Evolutionary conservation across 2,888 invertebrate genomes (phyloP).

Genomic region (Cosmorhoe ocellata): DNA sequence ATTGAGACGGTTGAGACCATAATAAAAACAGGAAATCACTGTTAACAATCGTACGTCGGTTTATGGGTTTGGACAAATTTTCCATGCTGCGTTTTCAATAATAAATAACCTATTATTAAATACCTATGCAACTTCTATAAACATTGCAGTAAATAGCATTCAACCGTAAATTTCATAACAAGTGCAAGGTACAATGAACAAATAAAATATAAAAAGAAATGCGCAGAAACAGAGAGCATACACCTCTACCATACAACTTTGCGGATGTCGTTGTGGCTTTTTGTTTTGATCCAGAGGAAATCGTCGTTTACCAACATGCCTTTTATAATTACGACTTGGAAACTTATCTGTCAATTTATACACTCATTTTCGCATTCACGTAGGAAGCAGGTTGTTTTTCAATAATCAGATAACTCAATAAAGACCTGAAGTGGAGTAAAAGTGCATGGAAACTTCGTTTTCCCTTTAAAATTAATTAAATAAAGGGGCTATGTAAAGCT

Average conservation of each 20-base stretch:
- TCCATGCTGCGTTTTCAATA: no score
- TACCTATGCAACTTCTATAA: no score
- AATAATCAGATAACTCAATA: no score
- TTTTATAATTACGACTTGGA: constrained; percentile 25
- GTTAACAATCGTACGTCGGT: no score
- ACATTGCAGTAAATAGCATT: no score
- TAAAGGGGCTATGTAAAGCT: no score
- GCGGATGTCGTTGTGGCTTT: constrained; percentile 16
- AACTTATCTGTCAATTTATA: constrained; percentile 54
- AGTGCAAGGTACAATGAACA: constrained; percentile 7
- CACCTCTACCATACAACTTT: no score
- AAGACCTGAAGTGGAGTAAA: no score
- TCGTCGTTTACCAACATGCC: constrained; percentile 23
- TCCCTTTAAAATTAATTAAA: no score
- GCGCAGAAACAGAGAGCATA: constrained; percentile 5
- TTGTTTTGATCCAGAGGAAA: constrained; percentile 22
- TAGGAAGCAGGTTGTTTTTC: neutral
- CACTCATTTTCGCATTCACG: neutral
- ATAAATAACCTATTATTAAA: no score
- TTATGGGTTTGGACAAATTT: no score
- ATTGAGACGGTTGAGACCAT: neutral
- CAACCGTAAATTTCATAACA: constrained; percentile 8
- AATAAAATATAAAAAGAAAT: neutral
- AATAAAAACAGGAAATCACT: neutral
- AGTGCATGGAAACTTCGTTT: no score